Conservation (phyloP, 2,888 invertebrate species). For the Ceriagrion tenellum region DNA sequence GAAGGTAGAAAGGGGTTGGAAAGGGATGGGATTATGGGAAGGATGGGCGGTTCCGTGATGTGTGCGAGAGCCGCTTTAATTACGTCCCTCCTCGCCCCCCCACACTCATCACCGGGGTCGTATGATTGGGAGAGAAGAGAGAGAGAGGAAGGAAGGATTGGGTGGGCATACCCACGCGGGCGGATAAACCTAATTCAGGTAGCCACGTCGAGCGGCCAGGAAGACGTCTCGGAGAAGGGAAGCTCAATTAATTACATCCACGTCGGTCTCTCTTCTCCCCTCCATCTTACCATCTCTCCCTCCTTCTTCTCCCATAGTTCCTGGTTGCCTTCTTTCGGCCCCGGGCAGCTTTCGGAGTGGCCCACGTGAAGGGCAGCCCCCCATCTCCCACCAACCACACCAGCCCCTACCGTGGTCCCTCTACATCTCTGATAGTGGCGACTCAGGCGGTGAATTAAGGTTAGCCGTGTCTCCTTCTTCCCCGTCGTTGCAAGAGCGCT, state of each 20-base stretch:
- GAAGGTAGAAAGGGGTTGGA: not conserved
- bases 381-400: not conserved
- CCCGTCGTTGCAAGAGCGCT: not conserved
- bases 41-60: not conserved
- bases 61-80: slow-evolving; percentile 45
- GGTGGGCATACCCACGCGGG: not conserved
- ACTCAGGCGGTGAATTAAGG: not conserved
- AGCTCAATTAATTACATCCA: slow-evolving; percentile 57
- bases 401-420: no score
- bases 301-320: no score
- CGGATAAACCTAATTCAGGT: slow-evolving; percentile 56
- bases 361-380: not conserved
- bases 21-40: not conserved
- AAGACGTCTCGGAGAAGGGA: not conserved
- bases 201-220: not conserved
- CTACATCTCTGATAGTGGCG: no score
- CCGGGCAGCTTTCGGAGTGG: not conserved
- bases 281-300: not conserved
- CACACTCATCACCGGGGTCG: not conserved
- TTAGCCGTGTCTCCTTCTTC: not conserved
- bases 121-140: not conserved
- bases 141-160: not conserved
- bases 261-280: not conserved
- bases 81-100: slow-evolving; percentile 1
- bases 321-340: not conserved